Percentiles rank a stretch among this genome's conserved stretches.
These are phyloP conservation scores for Nymphalis polychloros DNA, from an alignment of 2,888 invertebrate genomes.

Conservation along the genomic window DNA sequence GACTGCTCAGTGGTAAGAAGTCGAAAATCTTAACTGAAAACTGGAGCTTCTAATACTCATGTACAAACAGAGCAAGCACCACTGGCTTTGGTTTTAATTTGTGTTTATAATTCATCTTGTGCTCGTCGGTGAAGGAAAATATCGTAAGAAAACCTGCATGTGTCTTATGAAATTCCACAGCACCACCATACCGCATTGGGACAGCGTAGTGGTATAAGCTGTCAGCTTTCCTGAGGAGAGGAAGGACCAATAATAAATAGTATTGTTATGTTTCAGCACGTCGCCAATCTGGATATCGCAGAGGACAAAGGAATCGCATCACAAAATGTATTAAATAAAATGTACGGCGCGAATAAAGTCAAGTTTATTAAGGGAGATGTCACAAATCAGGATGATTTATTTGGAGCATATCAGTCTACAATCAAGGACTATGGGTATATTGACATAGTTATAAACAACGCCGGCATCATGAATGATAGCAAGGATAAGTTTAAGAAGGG, in stretches of 20 bases:
- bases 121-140: too few species aligned
- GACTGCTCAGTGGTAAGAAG: too few species aligned
- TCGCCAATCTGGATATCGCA: slow-evolving; percentile 47
- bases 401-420: slow-evolving; percentile 46
- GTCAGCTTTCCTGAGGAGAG: too few species aligned
- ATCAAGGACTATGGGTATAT: slow-evolving; percentile 48
- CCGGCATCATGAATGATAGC: slow-evolving; percentile 57
- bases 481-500: slow-evolving; percentile 48
- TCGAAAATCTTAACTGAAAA: too few species aligned
- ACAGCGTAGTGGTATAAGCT: too few species aligned
- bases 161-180: too few species aligned
- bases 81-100: too few species aligned
- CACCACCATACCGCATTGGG: too few species aligned
- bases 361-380: slow-evolving; percentile 59
- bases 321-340: slow-evolving; percentile 48
- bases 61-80: too few species aligned
- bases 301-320: slow-evolving; percentile 47
- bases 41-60: too few species aligned
- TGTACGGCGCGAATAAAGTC: slow-evolving; percentile 48
- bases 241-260: background rate
- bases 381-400: slow-evolving; percentile 49
- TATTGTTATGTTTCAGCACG: slow-evolving; percentile 46
- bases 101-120: too few species aligned
- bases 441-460: slow-evolving; percentile 57
- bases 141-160: too few species aligned